Evolutionary conservation across 2,888 invertebrate genomes (phyloP).

Genomic region (Petrophora chlorosata): DNA sequence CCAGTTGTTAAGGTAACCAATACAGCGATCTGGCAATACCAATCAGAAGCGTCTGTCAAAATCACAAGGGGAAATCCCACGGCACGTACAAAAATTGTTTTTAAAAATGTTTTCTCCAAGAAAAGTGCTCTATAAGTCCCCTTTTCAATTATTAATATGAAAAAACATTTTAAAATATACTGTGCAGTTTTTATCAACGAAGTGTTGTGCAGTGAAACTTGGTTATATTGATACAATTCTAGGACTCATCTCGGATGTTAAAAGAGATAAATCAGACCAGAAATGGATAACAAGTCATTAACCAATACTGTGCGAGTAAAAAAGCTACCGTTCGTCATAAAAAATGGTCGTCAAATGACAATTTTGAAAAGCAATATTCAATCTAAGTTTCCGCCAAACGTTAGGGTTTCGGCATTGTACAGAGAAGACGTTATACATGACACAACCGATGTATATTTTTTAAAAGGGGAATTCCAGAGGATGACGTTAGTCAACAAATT

Average conservation of each 20-base stretch:
- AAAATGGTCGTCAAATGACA: background rate
- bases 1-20: too few species aligned
- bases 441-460: conserved; percentile 50
- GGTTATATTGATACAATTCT: too few species aligned
- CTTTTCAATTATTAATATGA: too few species aligned
- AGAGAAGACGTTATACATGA: conserved; percentile 56
- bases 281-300: conserved; percentile 13
- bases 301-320: background rate
- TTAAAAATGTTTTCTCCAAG: too few species aligned
- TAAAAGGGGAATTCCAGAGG: conserved; percentile 52
- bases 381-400: background rate
- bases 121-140: too few species aligned
- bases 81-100: too few species aligned
- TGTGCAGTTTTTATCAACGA: too few species aligned
- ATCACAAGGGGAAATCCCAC: too few species aligned
- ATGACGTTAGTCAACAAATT: conserved; percentile 51
- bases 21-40: too few species aligned
- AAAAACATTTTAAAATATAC: too few species aligned
- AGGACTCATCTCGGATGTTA: conserved; percentile 5
- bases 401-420: conserved; percentile 17
- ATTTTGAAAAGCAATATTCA: background rate
- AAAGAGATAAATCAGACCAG: conserved; percentile 1
- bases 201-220: too few species aligned
- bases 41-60: too few species aligned
- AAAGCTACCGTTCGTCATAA: background rate